Base-by-base conservation (phyloP, 2,888 invertebrate species). In the Catocala nupta region DNA sequence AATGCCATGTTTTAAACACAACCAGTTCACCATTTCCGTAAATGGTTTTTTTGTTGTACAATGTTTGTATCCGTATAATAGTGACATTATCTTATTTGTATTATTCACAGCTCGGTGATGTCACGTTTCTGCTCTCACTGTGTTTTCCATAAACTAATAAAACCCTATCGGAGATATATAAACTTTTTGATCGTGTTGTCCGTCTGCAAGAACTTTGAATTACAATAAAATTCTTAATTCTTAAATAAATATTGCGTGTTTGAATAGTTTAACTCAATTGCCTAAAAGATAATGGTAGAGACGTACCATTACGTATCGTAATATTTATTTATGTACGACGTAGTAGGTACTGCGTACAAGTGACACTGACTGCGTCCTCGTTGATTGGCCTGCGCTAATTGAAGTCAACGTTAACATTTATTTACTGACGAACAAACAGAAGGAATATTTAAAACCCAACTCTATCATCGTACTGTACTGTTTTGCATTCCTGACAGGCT, bases 71-170 rank as follows among this genome's bases (percentile, higher is more conserved):
- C 36, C 16, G 50, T 63, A 45, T 65, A 56, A 45, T 61, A 56
- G 45, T 66, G 75, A 71, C 73, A 76, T 81, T 83, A 84, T 85
- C 84, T 84, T 76, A 66, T 66, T 75, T 71, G 77, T 73, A 81
- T 85, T 86, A 86, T 86, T 85, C 83, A 83, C 78, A 72, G 78
- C 77, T 75, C 73, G 81, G 73, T 88, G 88, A 87, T 85, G 84
- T 88, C 88, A 86, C 78, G 79, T 75, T 71, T 75, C 73, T 73
- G 78, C 80, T 82, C 81, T 86, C 78, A 75, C 80, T 77, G 75
- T 58, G 72, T 65, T 69, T 63, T 74, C 79, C 78, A 76, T 81
- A 80, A 81, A 47, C 47, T 47, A 49, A 10, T 33, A 49, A 33
- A 39, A 39, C 36, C 6, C 6, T 39, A 39, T 39, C 6, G 36